Evolutionary conservation across 2,113 vertebrate species (phyloP), one percentile per base, ranked within the genome.

Genomic region (Desmodus rotundus): DNA sequence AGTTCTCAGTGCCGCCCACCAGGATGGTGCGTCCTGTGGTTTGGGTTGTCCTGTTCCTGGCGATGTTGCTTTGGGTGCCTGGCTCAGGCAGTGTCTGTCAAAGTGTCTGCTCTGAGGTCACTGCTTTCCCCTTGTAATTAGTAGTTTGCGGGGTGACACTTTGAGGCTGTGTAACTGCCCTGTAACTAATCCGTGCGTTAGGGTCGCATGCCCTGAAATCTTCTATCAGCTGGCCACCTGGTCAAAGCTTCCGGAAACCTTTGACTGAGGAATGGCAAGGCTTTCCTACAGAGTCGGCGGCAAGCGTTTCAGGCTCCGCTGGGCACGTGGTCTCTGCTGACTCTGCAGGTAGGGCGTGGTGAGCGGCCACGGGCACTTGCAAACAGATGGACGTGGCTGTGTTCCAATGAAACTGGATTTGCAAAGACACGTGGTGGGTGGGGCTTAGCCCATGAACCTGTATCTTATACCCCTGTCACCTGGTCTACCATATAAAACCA

Each of bases 1-100:
- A 24, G 8, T 33, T 33, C 12, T 58, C 5, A 5, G 24, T 7
- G 12, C 13, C 0, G 31, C 16, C 5, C 2, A 2, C 43, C 77
- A 15, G 50, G 50, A 41, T 1, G 4, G n/a, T n/a, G n/a, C n/a
- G n/a, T n/a, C 3, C 19, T 0, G 4, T 14, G 50, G 13, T 45
- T 41, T 78, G 2, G 5, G 28, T 47, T 11, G 41, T 43, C 5
- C 63, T 26, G 7, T 8, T 33, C 31, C 33, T 15, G 67, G 86
- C 33, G 70, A 14, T 8, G 17, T 33, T 5, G 38, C 9, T 41
- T 47, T 85, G 58, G 47, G 36, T 26, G 8, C 52, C 9, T 50
- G 28, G 47, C 24, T 41, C 13, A 43, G 52, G 22, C 36, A 0
- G 15, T 13, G 26, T 31, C 22, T 70, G 50, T 4, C 43, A 7